phyloP scores from a whole-genome alignment of 2,797 vertebrate genomes.

The Astyanax mexicanus region DNA sequence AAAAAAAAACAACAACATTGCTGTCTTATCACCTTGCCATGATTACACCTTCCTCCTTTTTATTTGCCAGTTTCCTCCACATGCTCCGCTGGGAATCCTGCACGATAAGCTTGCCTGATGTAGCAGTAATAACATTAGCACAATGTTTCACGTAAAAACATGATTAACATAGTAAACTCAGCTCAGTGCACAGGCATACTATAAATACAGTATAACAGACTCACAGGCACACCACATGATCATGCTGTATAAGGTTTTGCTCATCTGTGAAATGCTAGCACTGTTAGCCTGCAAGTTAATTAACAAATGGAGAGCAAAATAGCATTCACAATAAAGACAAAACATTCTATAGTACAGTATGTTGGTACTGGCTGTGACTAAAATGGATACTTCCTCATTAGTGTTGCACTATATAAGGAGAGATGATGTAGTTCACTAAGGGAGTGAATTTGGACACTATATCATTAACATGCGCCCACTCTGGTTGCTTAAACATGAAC shows the following conservation, averaged over 20 bases:
- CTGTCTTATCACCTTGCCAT: constrained; percentile 46
- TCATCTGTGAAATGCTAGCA: background rate
- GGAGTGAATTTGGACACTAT: no score
- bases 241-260: background rate
- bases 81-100: constrained; percentile 29
- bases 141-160: constrained; percentile 28
- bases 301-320: no score
- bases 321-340: no score
- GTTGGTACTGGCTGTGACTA: no score
- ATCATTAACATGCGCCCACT: no score
- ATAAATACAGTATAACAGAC: background rate
- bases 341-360: no score
- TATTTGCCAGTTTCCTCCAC: constrained; percentile 37
- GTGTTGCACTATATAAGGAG: no score
- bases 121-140: constrained; percentile 27
- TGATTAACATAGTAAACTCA: constrained; percentile 25
- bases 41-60: constrained; percentile 40
- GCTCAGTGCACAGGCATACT: background rate
- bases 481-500: no score
- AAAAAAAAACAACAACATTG: constrained; percentile 43
- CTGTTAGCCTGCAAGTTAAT: no score
- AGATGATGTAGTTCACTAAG: no score
- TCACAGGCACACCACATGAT: background rate
- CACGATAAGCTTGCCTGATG: constrained; percentile 14
- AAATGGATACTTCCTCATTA: no score